Base-by-base conservation (phyloP, 2,797 vertebrate genomes). In the Petrocephalus sullivani region DNA sequence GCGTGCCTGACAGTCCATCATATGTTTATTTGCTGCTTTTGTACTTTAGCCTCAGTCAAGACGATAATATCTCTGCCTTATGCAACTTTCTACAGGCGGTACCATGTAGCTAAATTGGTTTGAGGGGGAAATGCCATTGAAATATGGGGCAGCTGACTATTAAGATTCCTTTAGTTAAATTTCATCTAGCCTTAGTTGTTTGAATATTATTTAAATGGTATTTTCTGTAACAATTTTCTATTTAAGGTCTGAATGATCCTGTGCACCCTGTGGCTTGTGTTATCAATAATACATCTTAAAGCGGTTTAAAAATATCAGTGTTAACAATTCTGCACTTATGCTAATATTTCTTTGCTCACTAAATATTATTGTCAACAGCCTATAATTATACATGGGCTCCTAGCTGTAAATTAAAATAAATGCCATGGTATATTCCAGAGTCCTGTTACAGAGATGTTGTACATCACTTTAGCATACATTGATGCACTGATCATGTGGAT, bases 31-130 rank as follows among this genome's bases (percentile, higher is more conserved):
- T 84, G 58, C 87, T 84, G n/a, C 57, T 53, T 12, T 54, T 33
- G 81, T 51, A 88, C 87, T 88, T 88, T 60, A 84, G 56, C 81
- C 78, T 81, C 51, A 51, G 57, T 88, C 4, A 61, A 67, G 57
- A 23, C 87, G 87, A 88, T 88, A 88, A 61, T 1, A 21, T 58
- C 87, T 49, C n/a, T 41, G 5, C 78, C 23, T 64, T 51, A 37
- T 64, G 57, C 14, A 88, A 64, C 51, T 46, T 88, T 85, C 51
- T 53, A 21, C 7, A 75, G 53, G 14, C 28, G 10, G 51, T 56
- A 14, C 6, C 54, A 87, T 82, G 87, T 88, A 54, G 82, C 53
- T 37, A 8, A 49, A 37, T 33, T 14, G 14, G 49, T 83, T 53
- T 84, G 57, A 88, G 19, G 19, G 81, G 10, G 37, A 67, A 67